Evolutionary conservation across 2,113 vertebrate species (phyloP).

Genomic region (Plectropomus leopardus): DNA sequence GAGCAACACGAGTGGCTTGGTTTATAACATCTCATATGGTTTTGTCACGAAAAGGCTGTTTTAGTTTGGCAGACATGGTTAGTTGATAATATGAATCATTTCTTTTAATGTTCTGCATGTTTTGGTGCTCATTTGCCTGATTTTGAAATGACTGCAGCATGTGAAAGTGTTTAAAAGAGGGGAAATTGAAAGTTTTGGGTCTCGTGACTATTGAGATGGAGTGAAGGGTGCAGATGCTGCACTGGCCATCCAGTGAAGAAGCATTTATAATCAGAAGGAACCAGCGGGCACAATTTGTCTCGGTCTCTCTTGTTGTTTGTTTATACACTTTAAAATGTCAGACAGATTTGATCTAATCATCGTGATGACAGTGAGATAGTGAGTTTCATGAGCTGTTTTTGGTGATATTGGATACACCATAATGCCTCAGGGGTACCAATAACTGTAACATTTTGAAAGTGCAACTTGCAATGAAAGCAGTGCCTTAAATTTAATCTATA

Average conservation of each 20-base stretch:
- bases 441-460: neutral
- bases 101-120: conserved; percentile 14
- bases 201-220: neutral
- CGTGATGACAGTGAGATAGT: neutral
- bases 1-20: conserved; percentile 20
- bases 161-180: conserved; percentile 37
- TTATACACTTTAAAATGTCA: neutral
- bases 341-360: neutral
- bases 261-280: conserved; percentile 4
- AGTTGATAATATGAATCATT: conserved; percentile 9
- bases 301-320: neutral
- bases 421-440: neutral
- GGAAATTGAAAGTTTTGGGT: conserved; percentile 16
- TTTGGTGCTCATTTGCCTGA: conserved; percentile 32
- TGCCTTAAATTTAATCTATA: neutral
- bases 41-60: conserved; percentile 29
- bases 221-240: conserved; percentile 1
- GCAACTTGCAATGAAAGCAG: neutral
- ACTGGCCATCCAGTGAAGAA: neutral
- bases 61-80: conserved; percentile 6
- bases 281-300: neutral
- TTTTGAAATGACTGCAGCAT: conserved; percentile 34
- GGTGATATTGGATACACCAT: neutral
- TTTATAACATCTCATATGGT: conserved; percentile 29
- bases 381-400: conserved; percentile 7